Evolutionary conservation across 2,888 invertebrate genomes (phyloP), one percentile per base, ranked within the genome.

Genomic region (Plusia festucae): DNA sequence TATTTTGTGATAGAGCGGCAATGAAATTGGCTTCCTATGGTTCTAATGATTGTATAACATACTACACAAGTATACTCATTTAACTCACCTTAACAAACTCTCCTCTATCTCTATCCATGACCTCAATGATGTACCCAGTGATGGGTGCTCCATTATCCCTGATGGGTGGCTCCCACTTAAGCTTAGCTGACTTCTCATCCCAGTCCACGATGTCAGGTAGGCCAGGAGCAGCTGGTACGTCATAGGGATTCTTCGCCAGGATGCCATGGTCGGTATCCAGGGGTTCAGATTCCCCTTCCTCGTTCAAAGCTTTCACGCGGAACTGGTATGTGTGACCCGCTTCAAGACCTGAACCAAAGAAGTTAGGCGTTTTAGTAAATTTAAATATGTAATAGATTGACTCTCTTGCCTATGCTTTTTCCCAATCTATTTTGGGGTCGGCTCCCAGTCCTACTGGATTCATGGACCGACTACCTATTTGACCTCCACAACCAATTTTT

Each of bases 251-350:
- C 95, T 99, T 99, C 60, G 99, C 99, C 13, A 99, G 91, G 66
- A 98, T 98, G 0, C 98, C 97, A 40, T 97, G 96, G 82, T 99
- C 98, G 0, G 98, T 98, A 78, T 98, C 98, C 53, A 99, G 93
- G 7, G 99, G 99, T 83, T 99, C 99, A 0, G 99, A 99, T 90
- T 98, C 98, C 5, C 99, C 99, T 90, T 99, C 99, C 85, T 99
- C 98, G 91, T 99, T 99, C 11, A 98, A 96, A 8, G 99, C 99
- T 86, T 98, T 98, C 0, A 99, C 99, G 67, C 99, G 96, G 97
- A 99, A 99, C 89, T 99, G 98, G 94, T 99, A 99, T 69, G 99
- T 98, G 90, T 98, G 98, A 76, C 98, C 98, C 61, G 99, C 98
- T 91, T 99, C 98, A 15, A 99, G 95, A 51, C 99, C 99, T 91